phyloP scores from a whole-genome alignment of 35 echinoderm and acorn worm species.

The Hemicentrotus pulcherrimus region DNA sequence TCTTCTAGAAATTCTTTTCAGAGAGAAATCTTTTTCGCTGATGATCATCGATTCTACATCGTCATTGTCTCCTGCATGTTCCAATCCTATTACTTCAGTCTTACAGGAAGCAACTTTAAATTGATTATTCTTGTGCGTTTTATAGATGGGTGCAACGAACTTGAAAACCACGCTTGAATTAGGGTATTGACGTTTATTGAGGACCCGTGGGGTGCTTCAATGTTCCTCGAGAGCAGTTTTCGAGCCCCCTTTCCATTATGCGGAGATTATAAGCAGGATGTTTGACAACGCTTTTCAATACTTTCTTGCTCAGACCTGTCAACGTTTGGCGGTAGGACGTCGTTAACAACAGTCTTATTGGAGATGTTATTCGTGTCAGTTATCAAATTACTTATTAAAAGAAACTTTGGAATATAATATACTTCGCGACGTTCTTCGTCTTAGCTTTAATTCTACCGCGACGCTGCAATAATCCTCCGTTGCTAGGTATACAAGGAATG shows the following conservation, averaged over 20 bases:
- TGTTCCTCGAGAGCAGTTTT: background rate
- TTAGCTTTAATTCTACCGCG: background rate
- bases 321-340: background rate
- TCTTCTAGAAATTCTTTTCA: no score
- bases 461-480: background rate
- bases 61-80: background rate
- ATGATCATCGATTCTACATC: background rate
- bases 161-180: background rate
- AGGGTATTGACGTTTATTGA: background rate
- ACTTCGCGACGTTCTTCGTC: background rate
- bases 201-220: background rate
- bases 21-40: no score
- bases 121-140: background rate
- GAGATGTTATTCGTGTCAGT: background rate
- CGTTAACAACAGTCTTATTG: background rate
- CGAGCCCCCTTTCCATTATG: background rate
- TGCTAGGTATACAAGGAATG: background rate
- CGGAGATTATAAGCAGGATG: background rate
- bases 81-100: background rate
- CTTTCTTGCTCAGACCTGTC: no score
- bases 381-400: background rate
- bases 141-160: background rate
- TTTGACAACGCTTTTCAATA: background rate
- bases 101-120: background rate
- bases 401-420: background rate